A percentile compares a stretch with the other conserved stretches of the same genome.
phyloP scores from a whole-genome alignment of 2,888 invertebrate species.

The Campaea margaritaria region DNA sequence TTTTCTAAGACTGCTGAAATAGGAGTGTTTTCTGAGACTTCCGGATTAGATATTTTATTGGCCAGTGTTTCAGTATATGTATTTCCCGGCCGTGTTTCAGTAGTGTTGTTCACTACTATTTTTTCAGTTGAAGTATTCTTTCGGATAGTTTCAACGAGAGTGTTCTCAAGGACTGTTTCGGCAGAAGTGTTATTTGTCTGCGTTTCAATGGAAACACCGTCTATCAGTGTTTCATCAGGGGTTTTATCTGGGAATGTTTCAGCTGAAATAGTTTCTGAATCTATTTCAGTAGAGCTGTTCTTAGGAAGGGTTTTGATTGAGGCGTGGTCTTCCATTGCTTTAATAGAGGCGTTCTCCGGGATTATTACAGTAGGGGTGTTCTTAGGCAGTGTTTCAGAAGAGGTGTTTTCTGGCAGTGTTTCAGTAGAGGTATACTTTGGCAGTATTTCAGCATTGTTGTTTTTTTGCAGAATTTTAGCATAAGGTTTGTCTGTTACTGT shows the following conservation, averaged over 20 bases:
- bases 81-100: background rate
- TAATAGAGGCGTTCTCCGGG: background rate
- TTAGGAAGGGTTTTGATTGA: too few species aligned
- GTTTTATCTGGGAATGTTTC: too few species aligned
- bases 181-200: background rate
- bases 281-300: too few species aligned
- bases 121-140: background rate
- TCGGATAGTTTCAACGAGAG: background rate
- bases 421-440: background rate
- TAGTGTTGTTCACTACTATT: background rate
- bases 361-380: background rate
- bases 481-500: too few species aligned
- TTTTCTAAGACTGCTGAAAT: too few species aligned
- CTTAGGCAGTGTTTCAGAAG: background rate
- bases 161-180: background rate
- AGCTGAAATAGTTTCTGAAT: too few species aligned
- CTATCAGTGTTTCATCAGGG: background rate
- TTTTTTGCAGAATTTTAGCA: too few species aligned
- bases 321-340: background rate
- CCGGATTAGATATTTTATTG: background rate
- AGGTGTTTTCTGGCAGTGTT: background rate
- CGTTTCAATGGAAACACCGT: background rate
- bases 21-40: too few species aligned
- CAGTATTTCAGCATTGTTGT: too few species aligned
- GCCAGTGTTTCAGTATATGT: background rate